Evolutionary conservation across 2,888 invertebrate genomes (phyloP).

Genomic region (Erebia ligea): DNA sequence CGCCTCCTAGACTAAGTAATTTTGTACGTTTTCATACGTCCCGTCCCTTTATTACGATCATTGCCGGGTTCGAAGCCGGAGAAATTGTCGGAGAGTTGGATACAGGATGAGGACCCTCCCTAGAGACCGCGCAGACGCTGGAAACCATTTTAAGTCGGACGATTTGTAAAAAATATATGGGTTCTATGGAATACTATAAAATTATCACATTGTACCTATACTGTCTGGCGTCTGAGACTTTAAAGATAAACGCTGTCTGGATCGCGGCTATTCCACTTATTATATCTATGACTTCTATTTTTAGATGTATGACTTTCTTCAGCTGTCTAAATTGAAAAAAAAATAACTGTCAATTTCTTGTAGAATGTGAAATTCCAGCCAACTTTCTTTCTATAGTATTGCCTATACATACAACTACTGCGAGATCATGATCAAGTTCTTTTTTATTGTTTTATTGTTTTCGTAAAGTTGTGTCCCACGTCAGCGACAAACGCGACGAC

Average conservation of each 20-base stretch:
- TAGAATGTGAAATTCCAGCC: neutral
- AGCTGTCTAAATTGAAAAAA: neutral
- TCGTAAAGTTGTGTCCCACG: neutral
- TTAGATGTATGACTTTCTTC: neutral
- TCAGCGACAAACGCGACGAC: too few relatives aligned
- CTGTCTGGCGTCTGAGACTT: conserved; percentile 44
- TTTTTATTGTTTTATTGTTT: neutral
- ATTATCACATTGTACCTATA: conserved; percentile 28
- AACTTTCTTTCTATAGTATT: neutral
- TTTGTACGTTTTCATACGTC: conserved; percentile 49
- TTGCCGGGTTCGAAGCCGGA: conserved; percentile 38
- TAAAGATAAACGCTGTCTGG: conserved; percentile 36
- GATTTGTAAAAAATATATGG: conserved; percentile 26
- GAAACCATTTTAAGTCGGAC: conserved; percentile 25
- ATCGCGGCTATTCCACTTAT: neutral
- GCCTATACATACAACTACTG: too few relatives aligned
- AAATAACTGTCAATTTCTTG: neutral
- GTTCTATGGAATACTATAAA: conserved; percentile 25
- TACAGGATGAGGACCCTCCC: conserved; percentile 29
- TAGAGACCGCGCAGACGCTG: conserved; percentile 32
- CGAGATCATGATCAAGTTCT: neutral
- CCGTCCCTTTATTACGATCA: conserved; percentile 40
- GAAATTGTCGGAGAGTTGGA: conserved; percentile 33
- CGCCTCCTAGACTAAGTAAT: conserved; percentile 42
- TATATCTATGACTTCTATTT: neutral